Conservation (phyloP, 2,888 invertebrate genomes). For the Dryobota labecula region DNA sequence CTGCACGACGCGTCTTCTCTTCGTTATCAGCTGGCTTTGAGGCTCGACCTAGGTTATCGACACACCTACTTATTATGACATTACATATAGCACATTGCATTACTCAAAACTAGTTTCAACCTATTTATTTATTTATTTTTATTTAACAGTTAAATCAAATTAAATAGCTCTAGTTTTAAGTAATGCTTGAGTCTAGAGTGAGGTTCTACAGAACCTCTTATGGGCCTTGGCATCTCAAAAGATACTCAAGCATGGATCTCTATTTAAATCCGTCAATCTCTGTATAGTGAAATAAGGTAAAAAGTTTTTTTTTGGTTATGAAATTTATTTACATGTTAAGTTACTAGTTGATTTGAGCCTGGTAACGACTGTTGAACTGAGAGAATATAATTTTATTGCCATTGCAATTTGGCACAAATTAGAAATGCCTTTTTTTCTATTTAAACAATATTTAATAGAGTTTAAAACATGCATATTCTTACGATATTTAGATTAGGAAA, state of each 20-base stretch:
- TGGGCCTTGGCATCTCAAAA: not conserved
- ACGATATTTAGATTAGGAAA: not conserved
- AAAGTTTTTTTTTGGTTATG: too few relatives aligned
- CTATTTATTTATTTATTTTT: too few relatives aligned
- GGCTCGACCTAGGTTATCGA: conserved; percentile 71
- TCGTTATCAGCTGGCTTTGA: conserved; percentile 86
- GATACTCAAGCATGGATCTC: not conserved
- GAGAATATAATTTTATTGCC: not conserved
- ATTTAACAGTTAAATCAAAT: too few relatives aligned
- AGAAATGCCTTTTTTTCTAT: not conserved
- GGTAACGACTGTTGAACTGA: not conserved
- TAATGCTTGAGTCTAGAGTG: too few relatives aligned
- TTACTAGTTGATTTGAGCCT: too few relatives aligned
- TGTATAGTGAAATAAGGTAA: not conserved
- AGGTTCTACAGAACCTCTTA: too few relatives aligned
- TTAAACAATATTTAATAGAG: not conserved
- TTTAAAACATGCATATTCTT: not conserved
- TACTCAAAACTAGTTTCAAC: too few relatives aligned
- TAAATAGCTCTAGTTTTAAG: too few relatives aligned
- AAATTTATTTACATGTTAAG: too few relatives aligned
- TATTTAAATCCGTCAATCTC: not conserved
- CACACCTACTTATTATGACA: too few relatives aligned
- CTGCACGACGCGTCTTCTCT: conserved; percentile 94
- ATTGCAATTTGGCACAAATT: not conserved
- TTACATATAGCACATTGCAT: too few relatives aligned